Conservation (phyloP, 2,113 vertebrate species). For the Percopsis transmontana region DNA sequence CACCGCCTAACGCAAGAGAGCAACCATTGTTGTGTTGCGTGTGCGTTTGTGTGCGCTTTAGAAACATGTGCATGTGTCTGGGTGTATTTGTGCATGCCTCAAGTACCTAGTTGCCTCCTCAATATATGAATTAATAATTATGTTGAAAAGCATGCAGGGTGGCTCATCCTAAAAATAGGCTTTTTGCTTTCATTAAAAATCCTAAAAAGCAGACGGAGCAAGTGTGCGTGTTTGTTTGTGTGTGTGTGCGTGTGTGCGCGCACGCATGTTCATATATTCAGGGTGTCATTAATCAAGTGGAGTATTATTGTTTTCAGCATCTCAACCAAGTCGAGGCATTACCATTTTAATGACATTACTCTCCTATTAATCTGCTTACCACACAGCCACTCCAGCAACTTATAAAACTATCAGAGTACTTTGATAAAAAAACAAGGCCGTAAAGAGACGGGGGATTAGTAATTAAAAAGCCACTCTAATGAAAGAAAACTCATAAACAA, state of each 20-base stretch:
- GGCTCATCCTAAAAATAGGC: background rate
- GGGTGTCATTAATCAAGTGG: slow-evolving; percentile 73
- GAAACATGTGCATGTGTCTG: slow-evolving; percentile 12
- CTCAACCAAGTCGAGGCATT: slow-evolving; percentile 72
- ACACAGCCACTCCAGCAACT: slow-evolving; percentile 69
- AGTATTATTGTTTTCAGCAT: slow-evolving; percentile 77
- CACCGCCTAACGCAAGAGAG: slow-evolving; percentile 13
- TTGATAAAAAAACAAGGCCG: slow-evolving; percentile 59
- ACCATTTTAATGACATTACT: slow-evolving; percentile 78
- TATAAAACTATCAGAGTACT: slow-evolving; percentile 73
- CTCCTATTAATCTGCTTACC: slow-evolving; percentile 74
- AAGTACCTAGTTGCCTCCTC: no score
- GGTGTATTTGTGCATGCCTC: background rate
- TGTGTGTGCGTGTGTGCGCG: slow-evolving; percentile 4
- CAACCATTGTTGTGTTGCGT: background rate
- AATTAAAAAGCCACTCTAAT: slow-evolving; percentile 73
- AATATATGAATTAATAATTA: no score
- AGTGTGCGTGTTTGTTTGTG: slow-evolving; percentile 7
- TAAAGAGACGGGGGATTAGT: slow-evolving; percentile 65
- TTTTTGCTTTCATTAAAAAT: background rate
- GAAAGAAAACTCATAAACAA: slow-evolving; percentile 75
- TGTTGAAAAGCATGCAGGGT: no score
- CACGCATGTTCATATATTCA: slow-evolving; percentile 44
- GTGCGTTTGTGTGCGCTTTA: background rate
- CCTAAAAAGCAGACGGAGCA: slow-evolving; percentile 17